Evolutionary conservation across 2,888 invertebrate species (phyloP).

Genomic region (Oegoconia quadripuncta): DNA sequence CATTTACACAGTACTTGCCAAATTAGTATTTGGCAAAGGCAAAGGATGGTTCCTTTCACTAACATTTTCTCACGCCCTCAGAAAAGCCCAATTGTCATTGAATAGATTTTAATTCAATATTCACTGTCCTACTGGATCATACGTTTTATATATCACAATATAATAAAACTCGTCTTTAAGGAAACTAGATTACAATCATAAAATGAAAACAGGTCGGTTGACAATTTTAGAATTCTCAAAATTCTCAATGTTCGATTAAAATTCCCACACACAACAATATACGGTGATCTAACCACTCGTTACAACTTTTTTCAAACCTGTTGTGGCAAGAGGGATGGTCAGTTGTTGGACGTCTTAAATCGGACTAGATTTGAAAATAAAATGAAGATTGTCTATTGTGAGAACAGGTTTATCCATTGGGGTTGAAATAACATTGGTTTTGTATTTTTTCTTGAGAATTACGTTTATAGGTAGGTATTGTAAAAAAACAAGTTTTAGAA

Average conservation of each 20-base stretch:
- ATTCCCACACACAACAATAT: conserved; percentile 41
- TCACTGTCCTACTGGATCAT: too few species aligned
- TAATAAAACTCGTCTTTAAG: conserved; percentile 36
- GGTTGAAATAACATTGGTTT: conserved; percentile 2
- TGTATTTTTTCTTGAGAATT: too few species aligned
- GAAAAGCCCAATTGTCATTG: conserved; percentile 28
- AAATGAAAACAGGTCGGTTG: conserved; percentile 41
- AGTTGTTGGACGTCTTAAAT: conserved; percentile 22
- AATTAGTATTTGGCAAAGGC: too few species aligned
- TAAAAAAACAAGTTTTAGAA: conserved; percentile 16
- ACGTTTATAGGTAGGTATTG: neutral
- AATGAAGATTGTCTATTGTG: conserved; percentile 31
- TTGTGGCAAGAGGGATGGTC: conserved; percentile 32
- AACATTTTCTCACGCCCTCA: conserved; percentile 37
- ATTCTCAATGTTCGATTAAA: conserved; percentile 28
- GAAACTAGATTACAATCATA: conserved; percentile 37
- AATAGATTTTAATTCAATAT: too few species aligned
- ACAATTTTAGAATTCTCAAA: conserved; percentile 32
- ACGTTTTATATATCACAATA: too few species aligned
- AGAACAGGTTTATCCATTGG: conserved; percentile 29
- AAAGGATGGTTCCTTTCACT: too few species aligned
- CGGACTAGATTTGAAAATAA: conserved; percentile 33
- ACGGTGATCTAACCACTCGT: neutral
- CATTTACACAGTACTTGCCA: too few species aligned
- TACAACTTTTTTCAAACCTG: conserved; percentile 43